Base-by-base conservation (phyloP, 2,888 invertebrate species). In the Cosmia trapezina region DNA sequence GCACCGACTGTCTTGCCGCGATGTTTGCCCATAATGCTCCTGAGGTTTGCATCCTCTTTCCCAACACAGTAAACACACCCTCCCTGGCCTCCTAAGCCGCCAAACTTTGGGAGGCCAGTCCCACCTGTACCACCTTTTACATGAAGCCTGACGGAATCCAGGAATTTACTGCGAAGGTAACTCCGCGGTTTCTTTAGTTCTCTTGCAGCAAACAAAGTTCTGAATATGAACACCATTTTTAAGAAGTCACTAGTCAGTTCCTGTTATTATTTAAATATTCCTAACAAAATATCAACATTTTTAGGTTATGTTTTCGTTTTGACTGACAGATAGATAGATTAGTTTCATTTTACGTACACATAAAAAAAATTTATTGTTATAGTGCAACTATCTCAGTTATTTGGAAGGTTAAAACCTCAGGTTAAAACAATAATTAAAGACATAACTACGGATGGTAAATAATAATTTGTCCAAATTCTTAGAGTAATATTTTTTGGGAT, bases 41-140 rank as follows among this genome's bases (percentile, higher is more conserved):
- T 95, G 2, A 98, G 92, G 57, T 96, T 96, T 0, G 97, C 87
- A 37, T 95, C 95, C 88, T 98, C 97, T 86, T 97, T 97, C 0
- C 97, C 97, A 49, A 97, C 93, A 22, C 98, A 96, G 87, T 97
- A 97, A 4, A 99, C 97, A 93, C 98, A 97, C 4, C 99, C 99
- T 56, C 99, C 99, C 91, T 98, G 97, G 0, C 99, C 99, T 14
- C 99, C 99, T 17, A 98, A 93, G 0, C 98, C 99, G 4, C 99
- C 99, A 93, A 97, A 98, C 89, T 98, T 98, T 4, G 98, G 98
- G 33, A 97, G 94, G 0, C 97, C 97, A 77, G 97, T 96, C 0
- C 97, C 97, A 14, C 99, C 99, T 41, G 97, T 95, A 4, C 99
- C 99, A 4, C 98, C 99, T 91, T 97, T 97, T 0, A 98, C 98